A percentile compares a stretch with the other conserved stretches of the same genome.
Evolutionary conservation across 2,113 vertebrate species (phyloP).

Genomic region (Pelmatolapia mariae): DNA sequence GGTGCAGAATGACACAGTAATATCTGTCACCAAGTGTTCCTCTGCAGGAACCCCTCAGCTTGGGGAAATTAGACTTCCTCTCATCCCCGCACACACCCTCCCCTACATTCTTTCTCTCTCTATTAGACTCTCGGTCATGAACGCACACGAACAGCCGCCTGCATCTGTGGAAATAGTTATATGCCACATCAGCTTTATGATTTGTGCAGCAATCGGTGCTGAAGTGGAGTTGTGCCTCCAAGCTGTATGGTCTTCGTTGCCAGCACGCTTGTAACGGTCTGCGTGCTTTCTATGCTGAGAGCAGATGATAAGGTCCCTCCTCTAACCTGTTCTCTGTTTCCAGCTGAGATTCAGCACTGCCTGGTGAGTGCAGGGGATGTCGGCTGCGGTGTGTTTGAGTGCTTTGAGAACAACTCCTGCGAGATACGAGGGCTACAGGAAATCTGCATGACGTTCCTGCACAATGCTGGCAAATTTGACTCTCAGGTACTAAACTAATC

Average conservation of each 20-base stretch:
- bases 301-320: slow-evolving; percentile 39
- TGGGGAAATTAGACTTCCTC: slow-evolving; percentile 19
- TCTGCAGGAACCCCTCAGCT: slow-evolving; percentile 36
- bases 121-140: slow-evolving; percentile 2
- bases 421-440: slow-evolving; percentile 96
- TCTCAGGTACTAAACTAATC: slow-evolving; percentile 85
- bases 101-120: slow-evolving; percentile 10
- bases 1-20: slow-evolving; percentile 62
- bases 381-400: slow-evolving; percentile 97
- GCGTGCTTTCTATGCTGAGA: slow-evolving; percentile 29
- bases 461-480: slow-evolving; percentile 99
- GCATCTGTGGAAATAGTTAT: slow-evolving; percentile 14
- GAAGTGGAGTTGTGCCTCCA: slow-evolving; percentile 21
- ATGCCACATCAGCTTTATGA: slow-evolving; percentile 18
- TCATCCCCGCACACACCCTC: neutral
- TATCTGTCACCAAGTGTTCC: slow-evolving; percentile 45
- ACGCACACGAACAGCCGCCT: neutral
- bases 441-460: slow-evolving; percentile 98
- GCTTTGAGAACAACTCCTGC: slow-evolving; percentile 99
- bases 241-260: neutral
- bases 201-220: slow-evolving; percentile 2
- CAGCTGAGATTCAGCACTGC: slow-evolving; percentile 98
- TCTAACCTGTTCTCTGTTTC: slow-evolving; percentile 60
- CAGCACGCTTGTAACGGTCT: slow-evolving; percentile 3
- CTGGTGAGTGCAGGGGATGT: slow-evolving; percentile 95